Evolutionary conservation across 2,113 vertebrate genomes (phyloP).

Genomic region (Cyanoderma ruficeps): DNA sequence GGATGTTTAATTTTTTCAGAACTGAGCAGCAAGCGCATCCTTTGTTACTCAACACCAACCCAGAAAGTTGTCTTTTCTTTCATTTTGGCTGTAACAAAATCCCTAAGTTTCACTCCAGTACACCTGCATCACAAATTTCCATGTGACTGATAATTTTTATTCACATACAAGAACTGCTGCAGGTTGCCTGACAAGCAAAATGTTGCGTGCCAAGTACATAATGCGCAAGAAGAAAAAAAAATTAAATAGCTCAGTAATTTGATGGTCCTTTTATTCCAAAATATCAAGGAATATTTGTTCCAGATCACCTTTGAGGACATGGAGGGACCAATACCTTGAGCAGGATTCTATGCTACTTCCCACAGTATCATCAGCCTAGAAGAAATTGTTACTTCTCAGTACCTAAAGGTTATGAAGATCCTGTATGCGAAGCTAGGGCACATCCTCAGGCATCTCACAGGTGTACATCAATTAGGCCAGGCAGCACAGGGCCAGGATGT

Average conservation of each 20-base stretch:
- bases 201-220: background rate
- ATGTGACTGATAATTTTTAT: background rate
- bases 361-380: background rate
- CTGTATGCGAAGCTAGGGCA: background rate
- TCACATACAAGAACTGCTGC: background rate
- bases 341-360: background rate
- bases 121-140: background rate
- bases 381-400: background rate
- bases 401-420: background rate
- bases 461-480: background rate
- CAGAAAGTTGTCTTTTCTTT: background rate
- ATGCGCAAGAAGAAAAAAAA: background rate
- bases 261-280: background rate
- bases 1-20: background rate
- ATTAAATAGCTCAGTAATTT: background rate
- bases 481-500: background rate
- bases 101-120: background rate
- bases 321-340: background rate
- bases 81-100: background rate
- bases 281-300: background rate
- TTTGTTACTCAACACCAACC: background rate
- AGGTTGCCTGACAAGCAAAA: background rate
- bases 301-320: background rate
- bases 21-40: rapidly evolving
- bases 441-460: background rate